These are phyloP conservation scores for Ia io DNA, from an alignment of 2,113 vertebrate genomes.

Conservation along the genomic window DNA sequence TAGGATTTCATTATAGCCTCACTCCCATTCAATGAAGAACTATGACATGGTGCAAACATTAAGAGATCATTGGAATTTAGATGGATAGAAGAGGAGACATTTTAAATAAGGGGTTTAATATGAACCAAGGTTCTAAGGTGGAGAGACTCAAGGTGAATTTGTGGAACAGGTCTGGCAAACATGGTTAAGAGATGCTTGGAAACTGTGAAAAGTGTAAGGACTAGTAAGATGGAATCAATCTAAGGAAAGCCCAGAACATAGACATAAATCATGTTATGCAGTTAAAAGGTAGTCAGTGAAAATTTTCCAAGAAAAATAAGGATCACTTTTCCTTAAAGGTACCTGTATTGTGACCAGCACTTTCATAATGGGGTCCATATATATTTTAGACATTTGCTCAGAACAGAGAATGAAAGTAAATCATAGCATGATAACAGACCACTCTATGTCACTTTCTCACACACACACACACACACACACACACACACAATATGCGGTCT, in stretches of 20 bases:
- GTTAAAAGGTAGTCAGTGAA: not conserved
- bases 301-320: not conserved
- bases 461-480: not conserved
- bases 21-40: not conserved
- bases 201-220: not conserved
- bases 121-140: not conserved
- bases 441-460: not conserved
- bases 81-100: not conserved
- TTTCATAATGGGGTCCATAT: not conserved
- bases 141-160: not conserved
- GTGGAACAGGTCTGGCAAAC: not conserved
- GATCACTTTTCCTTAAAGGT: not conserved
- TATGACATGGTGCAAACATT: not conserved
- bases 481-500: not conserved
- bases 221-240: not conserved
- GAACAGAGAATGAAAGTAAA: not conserved
- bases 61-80: not conserved
- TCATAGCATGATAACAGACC: not conserved
- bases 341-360: not conserved
- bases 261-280: not conserved
- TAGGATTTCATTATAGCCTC: not conserved
- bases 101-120: not conserved
- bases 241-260: not conserved
- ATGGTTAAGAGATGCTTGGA: not conserved
- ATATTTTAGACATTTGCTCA: not conserved